Base-by-base conservation (phyloP, 2,113 vertebrate species). In the Sterrhoptilus dennistouni region DNA sequence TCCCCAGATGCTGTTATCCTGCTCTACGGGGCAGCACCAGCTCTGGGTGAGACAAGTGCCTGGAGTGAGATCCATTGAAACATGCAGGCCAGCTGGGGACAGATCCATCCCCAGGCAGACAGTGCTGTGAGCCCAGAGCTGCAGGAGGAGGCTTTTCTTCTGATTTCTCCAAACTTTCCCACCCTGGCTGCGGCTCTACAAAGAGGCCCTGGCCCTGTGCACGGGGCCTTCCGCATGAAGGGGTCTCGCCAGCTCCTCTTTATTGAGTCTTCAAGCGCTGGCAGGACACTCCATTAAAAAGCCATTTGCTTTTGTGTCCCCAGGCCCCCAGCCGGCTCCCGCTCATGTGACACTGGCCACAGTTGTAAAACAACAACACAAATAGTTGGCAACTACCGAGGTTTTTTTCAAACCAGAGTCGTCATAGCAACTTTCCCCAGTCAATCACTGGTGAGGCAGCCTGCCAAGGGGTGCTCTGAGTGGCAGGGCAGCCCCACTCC, bases 261-360 rank as follows among this genome's bases (percentile, higher is more conserved):
- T 98, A 98, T 98, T 98, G 98, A 98, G 98, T 98, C 98, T 96
- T 98, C 98, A 98, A 97, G 97, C 79, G 33, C 97, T 85, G 95
- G 98, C 97, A 97, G 97, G 97, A 97, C 97, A 98, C 98, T 98
- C 98, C 98, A 98, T 98, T 98, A 98, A 98, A 98, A 98, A 98
- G 97, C 98, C 97, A 98, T 98, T 98, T 97, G 90, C 97, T 95
- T 98, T 98, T 98, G 98, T 98, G 96, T 97, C 77, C 83, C 76
- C 92, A 94, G 98, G 98, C 98, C 98, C 97, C 97, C 98, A 98
- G 98, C 98, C 97, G 98, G 98, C 98, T 98, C 98, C 97, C 86
- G 97, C 98, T 98, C 98, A 98, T 98, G 98, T 98, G 98, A 98
- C 94, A 91, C 96, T 97, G 97, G 97, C 97, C 98, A 97, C 98